Base-by-base conservation (phyloP, 2,888 invertebrate genomes). In the Iselma pallidipennis region DNA sequence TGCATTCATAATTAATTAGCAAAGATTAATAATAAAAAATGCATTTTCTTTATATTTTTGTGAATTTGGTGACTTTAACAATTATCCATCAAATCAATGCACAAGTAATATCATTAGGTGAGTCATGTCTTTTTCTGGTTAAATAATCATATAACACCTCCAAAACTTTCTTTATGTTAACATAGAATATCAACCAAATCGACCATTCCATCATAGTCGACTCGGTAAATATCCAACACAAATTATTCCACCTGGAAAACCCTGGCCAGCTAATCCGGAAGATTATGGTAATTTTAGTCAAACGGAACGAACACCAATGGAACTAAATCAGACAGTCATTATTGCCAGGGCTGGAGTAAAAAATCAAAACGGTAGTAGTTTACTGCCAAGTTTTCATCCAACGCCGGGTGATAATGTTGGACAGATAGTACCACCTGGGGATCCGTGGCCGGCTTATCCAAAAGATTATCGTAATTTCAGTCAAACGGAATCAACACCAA, bases 231-330 rank as follows among this genome's bases (percentile, higher is more conserved):
- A 56, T n/a, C 25, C 16, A 19, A 3, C 55, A 10, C 70, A 66
- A 51, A 61, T 65, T n/a, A 61, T 71, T 12, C 67, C 67, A 4
- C 65, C 71, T 9, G 69, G 69, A 21, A 56, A 58, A 59, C 69
- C 69, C 33, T 71, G 69, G 66, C 71, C 66, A 5, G 63, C 54
- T 31, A 63, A 54, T 9, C 50, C 61, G 2, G 57, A 63, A 57
- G 52, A 53, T 49, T 56, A 66, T 33, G 4, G 2, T 14, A 52
- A 50, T 28, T 52, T 57, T 12, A 57, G 57, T 29, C 51, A 51
- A 28, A 51, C 21, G 6, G 28, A 26, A 53, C 2, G n/a, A 16
- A 4, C 14, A 16, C 33, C 53, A 21, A 14, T 31, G 19, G 19
- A 33, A 1, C 7, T n/a, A n/a, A 29, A 12, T 31, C 23, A 48